Evolutionary conservation across 1,140 invertebrate genomes (phyloP).

Genomic region (Antheraea pernyi): DNA sequence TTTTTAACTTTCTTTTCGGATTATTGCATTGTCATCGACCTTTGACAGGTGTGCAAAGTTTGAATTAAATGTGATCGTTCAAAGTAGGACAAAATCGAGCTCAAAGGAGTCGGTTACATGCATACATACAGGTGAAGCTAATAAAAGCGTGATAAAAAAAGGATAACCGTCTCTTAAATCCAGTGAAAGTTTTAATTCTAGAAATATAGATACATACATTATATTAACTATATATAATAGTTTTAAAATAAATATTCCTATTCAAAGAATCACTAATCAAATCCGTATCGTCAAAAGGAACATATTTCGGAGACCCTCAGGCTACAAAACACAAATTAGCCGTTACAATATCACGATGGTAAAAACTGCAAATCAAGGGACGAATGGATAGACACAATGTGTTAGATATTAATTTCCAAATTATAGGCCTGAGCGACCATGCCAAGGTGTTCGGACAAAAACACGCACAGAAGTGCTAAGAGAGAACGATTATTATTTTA

Average conservation of each 20-base stretch:
- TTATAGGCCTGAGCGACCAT: constrained; percentile 57
- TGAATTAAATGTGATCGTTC: too few species aligned
- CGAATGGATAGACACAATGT: constrained; percentile 68
- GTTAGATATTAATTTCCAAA: constrained; percentile 76
- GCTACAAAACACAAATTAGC: constrained; percentile 35
- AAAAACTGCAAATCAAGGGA: constrained; percentile 54
- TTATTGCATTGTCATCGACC: too few species aligned
- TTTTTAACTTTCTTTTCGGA: too few species aligned
- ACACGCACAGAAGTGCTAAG: constrained; percentile 70
- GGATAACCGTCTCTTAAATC: too few species aligned
- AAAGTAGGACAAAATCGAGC: too few species aligned
- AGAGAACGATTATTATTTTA: constrained; percentile 67
- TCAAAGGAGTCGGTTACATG: too few species aligned
- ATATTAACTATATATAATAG: background rate
- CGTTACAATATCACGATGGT: constrained; percentile 45
- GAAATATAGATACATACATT: too few species aligned
- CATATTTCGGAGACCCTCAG: constrained; percentile 17
- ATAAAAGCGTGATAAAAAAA: too few species aligned
- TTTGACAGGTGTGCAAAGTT: too few species aligned
- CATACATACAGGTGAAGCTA: too few species aligned
- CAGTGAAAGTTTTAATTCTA: too few species aligned
- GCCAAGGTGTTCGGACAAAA: constrained; percentile 67
- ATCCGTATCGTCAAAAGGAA: background rate
- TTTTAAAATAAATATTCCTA: background rate
- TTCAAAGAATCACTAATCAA: background rate